Percentiles rank a stretch among this genome's conserved stretches.
phyloP scores from a whole-genome alignment of 2,888 invertebrate genomes.

The Troilus luridus region DNA sequence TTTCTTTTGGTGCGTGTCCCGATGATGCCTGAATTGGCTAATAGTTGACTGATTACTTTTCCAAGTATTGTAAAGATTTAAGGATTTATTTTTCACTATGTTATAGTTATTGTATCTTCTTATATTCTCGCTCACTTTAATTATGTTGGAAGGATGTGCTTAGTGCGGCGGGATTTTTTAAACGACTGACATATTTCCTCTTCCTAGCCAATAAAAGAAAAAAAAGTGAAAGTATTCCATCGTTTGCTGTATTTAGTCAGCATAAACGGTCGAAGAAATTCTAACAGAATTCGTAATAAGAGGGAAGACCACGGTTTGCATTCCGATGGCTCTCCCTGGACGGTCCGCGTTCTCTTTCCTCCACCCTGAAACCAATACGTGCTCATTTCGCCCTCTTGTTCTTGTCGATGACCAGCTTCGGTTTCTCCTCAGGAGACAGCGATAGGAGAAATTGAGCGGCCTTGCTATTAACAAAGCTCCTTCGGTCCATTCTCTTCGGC shows the following conservation, averaged over 20 bases:
- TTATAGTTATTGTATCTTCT: no score
- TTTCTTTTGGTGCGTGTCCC: no score
- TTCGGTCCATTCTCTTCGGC: background rate
- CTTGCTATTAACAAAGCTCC: background rate
- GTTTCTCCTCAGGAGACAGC: conserved; percentile 2
- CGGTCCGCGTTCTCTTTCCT: no score
- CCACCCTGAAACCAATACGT: no score
- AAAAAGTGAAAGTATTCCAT: background rate
- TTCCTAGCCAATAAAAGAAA: background rate
- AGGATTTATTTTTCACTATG: no score
- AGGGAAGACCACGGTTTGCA: background rate
- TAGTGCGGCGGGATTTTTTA: no score
- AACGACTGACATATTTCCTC: background rate
- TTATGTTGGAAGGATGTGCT: no score
- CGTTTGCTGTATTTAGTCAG: background rate
- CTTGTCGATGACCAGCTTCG: background rate
- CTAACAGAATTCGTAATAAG: background rate
- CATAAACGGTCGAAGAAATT: background rate
- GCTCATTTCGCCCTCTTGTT: background rate
- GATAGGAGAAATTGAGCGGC: conserved; percentile 1
- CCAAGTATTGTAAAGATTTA: no score
- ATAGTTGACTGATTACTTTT: no score
- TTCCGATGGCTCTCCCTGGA: background rate
- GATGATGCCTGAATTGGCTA: no score
- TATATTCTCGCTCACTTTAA: no score